phyloP scores from a whole-genome alignment of 2,888 invertebrate species.

The Agrypnus murinus region DNA sequence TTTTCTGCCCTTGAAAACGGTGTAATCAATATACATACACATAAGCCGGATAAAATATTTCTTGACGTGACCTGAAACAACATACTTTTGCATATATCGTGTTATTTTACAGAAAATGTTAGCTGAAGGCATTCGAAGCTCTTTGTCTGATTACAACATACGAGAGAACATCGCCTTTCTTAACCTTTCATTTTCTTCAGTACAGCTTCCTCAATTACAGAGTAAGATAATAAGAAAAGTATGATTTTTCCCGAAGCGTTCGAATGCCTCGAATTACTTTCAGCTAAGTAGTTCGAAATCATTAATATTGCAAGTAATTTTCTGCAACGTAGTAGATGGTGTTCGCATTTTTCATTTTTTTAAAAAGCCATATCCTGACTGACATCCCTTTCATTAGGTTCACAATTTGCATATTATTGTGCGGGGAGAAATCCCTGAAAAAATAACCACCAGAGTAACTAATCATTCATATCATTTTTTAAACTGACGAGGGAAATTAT shows the following conservation, averaged over 20 bases:
- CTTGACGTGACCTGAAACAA: conserved; percentile 2
- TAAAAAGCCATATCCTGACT: no score
- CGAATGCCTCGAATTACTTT: background rate
- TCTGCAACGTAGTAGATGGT: background rate
- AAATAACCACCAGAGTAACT: no score
- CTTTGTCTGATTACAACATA: conserved; percentile 18
- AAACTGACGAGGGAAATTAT: no score
- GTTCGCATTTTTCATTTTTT: background rate
- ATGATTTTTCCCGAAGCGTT: background rate
- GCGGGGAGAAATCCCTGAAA: no score
- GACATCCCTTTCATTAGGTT: no score
- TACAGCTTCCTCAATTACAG: conserved; percentile 23
- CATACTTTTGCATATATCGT: conserved; percentile 1
- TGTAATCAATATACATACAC: no score
- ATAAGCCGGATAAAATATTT: background rate
- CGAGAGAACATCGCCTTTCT: background rate
- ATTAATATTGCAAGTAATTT: conserved; percentile 22
- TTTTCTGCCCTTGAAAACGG: no score
- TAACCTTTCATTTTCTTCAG: conserved; percentile 19
- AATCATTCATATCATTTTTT: no score
- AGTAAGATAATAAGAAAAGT: conserved; percentile 4
- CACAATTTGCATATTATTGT: no score
- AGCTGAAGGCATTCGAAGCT: conserved; percentile 10
- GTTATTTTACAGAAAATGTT: conserved; percentile 24
- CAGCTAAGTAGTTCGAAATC: conserved; percentile 24